Conservation (phyloP, 2,888 invertebrate genomes). For the Heliconius hortense region DNA sequence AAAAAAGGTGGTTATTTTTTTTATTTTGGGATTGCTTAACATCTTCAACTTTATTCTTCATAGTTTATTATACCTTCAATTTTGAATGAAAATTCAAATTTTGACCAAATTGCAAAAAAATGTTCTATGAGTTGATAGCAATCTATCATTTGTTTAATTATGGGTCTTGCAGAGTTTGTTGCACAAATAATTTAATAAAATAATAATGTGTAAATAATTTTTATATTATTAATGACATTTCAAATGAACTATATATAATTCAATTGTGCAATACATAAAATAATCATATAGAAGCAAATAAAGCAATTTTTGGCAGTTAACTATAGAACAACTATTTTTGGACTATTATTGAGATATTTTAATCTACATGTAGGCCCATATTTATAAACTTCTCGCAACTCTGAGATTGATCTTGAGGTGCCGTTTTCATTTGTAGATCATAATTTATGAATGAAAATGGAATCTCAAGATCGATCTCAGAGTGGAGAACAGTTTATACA, state of each 20-base stretch:
- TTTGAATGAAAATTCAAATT: not conserved
- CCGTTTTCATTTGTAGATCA: too few relatives aligned
- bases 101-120: not conserved
- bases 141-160: slow-evolving; percentile 17
- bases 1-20: too few relatives aligned
- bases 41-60: not conserved
- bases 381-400: too few relatives aligned
- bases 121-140: not conserved
- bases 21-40: too few relatives aligned
- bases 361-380: too few relatives aligned
- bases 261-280: slow-evolving; percentile 27
- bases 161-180: slow-evolving; percentile 31
- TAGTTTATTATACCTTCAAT: not conserved
- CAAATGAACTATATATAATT: not conserved
- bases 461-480: too few relatives aligned
- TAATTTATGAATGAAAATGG: too few relatives aligned
- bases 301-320: not conserved
- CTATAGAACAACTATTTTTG: not conserved
- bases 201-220: not conserved
- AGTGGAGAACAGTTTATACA: too few relatives aligned
- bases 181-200: slow-evolving; percentile 20
- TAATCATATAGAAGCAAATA: not conserved
- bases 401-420: too few relatives aligned
- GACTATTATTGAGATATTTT: not conserved
- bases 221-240: not conserved